Percentiles rank a stretch among this genome's conserved stretches.
Evolutionary conservation across 2,888 invertebrate species (phyloP).

Genomic region (Chironomus riparius): DNA sequence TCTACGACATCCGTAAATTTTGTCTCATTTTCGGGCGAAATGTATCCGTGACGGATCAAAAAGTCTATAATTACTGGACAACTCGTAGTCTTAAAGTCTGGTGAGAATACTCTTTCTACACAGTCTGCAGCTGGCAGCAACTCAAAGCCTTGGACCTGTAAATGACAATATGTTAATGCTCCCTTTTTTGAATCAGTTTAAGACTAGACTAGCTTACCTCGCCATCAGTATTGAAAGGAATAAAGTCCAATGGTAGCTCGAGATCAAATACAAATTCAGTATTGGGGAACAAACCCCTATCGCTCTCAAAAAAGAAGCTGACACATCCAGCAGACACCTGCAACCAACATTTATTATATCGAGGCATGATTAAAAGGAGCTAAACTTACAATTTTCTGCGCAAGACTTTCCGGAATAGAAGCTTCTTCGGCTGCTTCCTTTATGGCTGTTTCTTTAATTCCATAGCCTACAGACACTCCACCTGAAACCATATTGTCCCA

Average conservation of each 20-base stretch:
- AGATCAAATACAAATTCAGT: conserved; percentile 91
- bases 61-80: conserved; percentile 87
- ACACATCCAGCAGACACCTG: conserved; percentile 42
- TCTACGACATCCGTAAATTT: conserved; percentile 77
- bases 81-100: conserved; percentile 89
- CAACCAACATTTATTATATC: conserved; percentile 22
- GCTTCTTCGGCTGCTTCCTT: conserved; percentile 95
- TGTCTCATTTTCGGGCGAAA: conserved; percentile 81
- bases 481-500: conserved; percentile 96
- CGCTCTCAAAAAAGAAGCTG: conserved; percentile 78
- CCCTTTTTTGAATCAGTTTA: no score
- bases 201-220: conserved; percentile 47
- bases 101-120: conserved; percentile 67
- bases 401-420: conserved; percentile 70
- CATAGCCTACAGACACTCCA: conserved; percentile 80
- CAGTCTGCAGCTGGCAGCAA: conserved; percentile 74
- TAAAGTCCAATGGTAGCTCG: conserved; percentile 80
- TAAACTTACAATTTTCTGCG: conserved; percentile 53
- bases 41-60: conserved; percentile 79
- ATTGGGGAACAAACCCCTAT: conserved; percentile 86
- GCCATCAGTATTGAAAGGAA: conserved; percentile 87
- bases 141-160: conserved; percentile 68
- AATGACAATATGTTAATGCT: no score
- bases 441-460: conserved; percentile 78
- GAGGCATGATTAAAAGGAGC: no score